Conservation (phyloP, 1,140 invertebrate species). For the Ceratitis capitata region DNA sequence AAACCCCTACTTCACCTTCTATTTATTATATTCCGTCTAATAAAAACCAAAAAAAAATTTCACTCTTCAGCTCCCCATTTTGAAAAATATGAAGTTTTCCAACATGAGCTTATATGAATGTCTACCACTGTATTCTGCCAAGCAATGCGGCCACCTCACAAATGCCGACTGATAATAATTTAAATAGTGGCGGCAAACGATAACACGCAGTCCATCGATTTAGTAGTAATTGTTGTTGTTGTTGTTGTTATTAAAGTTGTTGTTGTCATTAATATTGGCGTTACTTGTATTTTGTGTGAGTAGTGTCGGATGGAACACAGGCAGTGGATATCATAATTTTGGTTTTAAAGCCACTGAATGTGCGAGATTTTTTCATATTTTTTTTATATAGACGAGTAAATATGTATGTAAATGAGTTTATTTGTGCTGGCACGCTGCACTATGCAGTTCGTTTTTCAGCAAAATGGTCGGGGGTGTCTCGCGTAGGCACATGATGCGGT, state of each 20-base stretch:
- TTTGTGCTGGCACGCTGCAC: too few species aligned
- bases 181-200: conserved; percentile 21
- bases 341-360: conserved; percentile 33
- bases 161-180: neutral
- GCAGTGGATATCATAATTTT: conserved; percentile 37
- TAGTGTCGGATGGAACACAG: neutral
- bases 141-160: neutral
- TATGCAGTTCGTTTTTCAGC: neutral
- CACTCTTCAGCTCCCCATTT: too few species aligned
- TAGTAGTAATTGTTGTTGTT: neutral
- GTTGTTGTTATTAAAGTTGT: conserved; percentile 13
- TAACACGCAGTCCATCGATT: conserved; percentile 29
- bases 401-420: too few species aligned
- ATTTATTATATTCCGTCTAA: too few species aligned
- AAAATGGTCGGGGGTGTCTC: neutral
- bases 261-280: conserved; percentile 14
- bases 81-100: too few species aligned
- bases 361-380: conserved; percentile 16
- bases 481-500: neutral
- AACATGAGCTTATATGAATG: too few species aligned
- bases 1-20: too few species aligned
- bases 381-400: neutral
- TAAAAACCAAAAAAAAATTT: too few species aligned
- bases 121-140: neutral
- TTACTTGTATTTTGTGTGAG: neutral